Evolutionary conservation across 2,797 vertebrate species (phyloP).

Genomic region (Spinus olivaceus): DNA sequence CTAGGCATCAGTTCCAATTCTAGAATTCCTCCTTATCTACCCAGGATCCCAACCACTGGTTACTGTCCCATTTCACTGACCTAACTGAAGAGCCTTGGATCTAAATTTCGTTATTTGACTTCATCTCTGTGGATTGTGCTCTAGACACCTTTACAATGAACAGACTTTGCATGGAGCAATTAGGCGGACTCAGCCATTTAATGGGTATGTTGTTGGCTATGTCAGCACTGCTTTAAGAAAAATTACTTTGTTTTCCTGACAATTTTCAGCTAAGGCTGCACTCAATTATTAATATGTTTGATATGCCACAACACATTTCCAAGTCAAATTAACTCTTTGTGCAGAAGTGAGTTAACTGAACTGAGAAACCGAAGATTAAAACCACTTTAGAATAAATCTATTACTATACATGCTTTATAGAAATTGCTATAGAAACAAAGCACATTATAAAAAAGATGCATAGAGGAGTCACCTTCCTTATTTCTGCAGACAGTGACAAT

Average conservation of each 20-base stretch:
- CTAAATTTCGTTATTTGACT: neutral
- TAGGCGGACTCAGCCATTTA: neutral
- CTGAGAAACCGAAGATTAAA: neutral
- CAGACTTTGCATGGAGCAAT: neutral
- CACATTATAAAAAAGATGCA: neutral
- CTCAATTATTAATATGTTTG: neutral
- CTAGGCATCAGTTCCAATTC: neutral
- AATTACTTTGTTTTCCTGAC: neutral
- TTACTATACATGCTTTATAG: neutral
- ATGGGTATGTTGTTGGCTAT: neutral
- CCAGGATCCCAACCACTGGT: neutral
- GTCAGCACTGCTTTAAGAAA: neutral
- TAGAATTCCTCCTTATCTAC: neutral
- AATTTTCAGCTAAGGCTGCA: neutral
- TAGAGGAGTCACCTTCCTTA: constrained; percentile 70
- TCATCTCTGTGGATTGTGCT: neutral
- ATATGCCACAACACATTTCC: neutral
- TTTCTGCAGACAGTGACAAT: constrained; percentile 73
- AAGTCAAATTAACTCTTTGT: neutral
- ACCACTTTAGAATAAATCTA: neutral
- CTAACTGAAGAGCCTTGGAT: neutral
- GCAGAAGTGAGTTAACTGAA: neutral
- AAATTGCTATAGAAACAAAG: neutral
- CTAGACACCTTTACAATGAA: neutral
- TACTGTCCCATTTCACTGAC: neutral